These are phyloP conservation scores for Oncopodura yosiiana DNA, from an alignment of 1,140 invertebrate species.

Conservation along the genomic window DNA sequence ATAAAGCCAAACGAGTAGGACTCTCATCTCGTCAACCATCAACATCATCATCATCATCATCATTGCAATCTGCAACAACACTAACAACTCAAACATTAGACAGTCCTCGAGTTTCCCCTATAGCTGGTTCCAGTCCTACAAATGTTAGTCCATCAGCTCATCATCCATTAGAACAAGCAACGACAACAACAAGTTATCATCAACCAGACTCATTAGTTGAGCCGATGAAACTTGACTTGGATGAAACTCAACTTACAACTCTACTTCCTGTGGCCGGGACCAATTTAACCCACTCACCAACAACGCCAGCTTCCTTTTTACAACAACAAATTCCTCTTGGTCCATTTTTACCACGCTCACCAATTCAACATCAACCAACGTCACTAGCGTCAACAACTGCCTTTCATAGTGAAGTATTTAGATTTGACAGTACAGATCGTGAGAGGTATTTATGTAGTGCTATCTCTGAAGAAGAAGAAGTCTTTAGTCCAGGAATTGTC, in stretches of 20 bases:
- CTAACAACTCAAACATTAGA: not conserved
- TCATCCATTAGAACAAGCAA: not conserved
- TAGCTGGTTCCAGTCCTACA: not conserved
- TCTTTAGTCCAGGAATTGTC: constrained; percentile 46
- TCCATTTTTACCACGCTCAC: not conserved
- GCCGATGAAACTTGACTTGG: no score
- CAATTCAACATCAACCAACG: not conserved
- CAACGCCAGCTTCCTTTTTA: not conserved
- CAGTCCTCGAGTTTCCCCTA: not conserved
- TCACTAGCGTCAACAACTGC: not conserved
- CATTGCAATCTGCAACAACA: not conserved
- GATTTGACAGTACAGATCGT: constrained; percentile 45
- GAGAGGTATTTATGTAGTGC: constrained; percentile 40
- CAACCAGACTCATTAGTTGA: no score
- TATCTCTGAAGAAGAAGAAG: constrained; percentile 47
- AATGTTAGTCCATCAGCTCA: no score
- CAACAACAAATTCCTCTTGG: not conserved
- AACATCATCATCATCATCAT: not conserved
- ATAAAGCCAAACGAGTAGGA: constrained; percentile 29
- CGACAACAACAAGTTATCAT: no score
- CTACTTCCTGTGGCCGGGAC: not conserved
- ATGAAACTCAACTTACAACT: no score
- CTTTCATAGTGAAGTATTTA: constrained; percentile 43
- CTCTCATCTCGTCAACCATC: constrained; percentile 2
- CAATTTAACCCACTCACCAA: not conserved